Evolutionary conservation across 2,113 vertebrate species (phyloP).

Genomic region (Quiscalus mexicanus): DNA sequence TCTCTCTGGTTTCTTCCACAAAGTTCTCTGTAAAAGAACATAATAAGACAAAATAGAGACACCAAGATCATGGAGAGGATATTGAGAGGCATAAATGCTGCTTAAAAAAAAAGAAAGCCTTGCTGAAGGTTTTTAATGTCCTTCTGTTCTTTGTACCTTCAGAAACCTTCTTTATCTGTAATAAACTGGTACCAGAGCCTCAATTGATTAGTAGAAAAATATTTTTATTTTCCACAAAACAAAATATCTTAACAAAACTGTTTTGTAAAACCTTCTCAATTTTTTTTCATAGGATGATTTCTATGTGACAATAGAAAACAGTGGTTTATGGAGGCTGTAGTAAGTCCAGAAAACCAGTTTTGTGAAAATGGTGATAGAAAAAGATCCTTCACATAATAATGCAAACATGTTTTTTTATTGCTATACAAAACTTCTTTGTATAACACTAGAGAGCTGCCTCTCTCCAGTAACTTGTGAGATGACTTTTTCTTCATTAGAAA

Average conservation of each 20-base stretch:
- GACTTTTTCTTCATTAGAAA: conserved; percentile 29
- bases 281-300: not conserved
- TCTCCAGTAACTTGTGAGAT: conserved; percentile 39
- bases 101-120: not conserved
- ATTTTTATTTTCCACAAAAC: not conserved
- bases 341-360: conserved; percentile 4
- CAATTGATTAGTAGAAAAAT: not conserved
- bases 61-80: not conserved
- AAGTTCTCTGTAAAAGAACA: conserved; percentile 46
- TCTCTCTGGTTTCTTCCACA: not conserved
- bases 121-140: not conserved
- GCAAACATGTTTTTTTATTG: not conserved
- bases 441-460: not conserved
- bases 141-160: not conserved
- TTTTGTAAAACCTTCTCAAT: not conserved
- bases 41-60: not conserved
- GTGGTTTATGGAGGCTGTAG: conserved; percentile 3
- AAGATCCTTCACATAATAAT: not conserved
- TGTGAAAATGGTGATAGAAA: conserved; percentile 40
- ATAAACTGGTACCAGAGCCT: not conserved
- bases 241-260: not conserved
- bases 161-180: not conserved
- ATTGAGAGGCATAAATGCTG: not conserved
- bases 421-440: not conserved
- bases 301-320: not conserved